These are phyloP conservation scores for Haliclona indistincta DNA, from an alignment of 37 sponge, comb jelly and placozoan species.

Conservation along the genomic window DNA sequence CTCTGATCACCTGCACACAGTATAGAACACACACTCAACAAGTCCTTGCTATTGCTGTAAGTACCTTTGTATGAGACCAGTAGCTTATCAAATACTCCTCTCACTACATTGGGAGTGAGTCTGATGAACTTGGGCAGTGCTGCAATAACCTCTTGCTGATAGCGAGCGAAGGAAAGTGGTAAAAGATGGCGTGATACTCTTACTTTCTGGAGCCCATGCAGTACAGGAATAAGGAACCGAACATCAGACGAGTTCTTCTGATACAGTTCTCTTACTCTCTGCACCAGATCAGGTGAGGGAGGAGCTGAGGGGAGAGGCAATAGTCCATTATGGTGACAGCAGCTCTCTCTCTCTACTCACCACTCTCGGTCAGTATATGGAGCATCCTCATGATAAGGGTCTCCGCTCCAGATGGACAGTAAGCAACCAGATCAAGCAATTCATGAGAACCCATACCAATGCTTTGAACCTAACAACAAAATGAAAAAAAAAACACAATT, in stretches of 20 bases:
- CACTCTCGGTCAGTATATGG: slow-evolving; percentile 84
- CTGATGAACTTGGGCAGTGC: slow-evolving; percentile 89
- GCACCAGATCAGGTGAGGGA: slow-evolving; percentile 81
- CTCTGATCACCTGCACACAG: slow-evolving; percentile 46
- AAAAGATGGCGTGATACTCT: not conserved
- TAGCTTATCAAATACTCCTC: slow-evolving; percentile 81
- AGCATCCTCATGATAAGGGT: slow-evolving; percentile 92
- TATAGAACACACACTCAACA: not conserved
- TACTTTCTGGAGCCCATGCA: slow-evolving; percentile 94
- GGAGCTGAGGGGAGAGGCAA: slow-evolving; percentile 42
- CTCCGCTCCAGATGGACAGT: slow-evolving; percentile 93
- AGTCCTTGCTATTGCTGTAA: not conserved
- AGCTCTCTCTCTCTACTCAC: slow-evolving; percentile 50
- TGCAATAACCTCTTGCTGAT: slow-evolving; percentile 63
- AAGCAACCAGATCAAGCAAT: slow-evolving; percentile 80
- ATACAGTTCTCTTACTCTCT: slow-evolving; percentile 83
- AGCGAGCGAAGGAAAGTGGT: not conserved
- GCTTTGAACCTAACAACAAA: slow-evolving; percentile 54
- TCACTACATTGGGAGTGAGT: slow-evolving; percentile 84
- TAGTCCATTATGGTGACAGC: not conserved
- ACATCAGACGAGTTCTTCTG: slow-evolving; percentile 77
- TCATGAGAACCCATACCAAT: slow-evolving; percentile 89
- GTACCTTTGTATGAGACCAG: slow-evolving; percentile 69
- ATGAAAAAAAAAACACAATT: too few relatives aligned
- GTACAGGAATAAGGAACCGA: slow-evolving; percentile 91